phyloP scores from a whole-genome alignment of 2,888 invertebrate species.

The Kryphioiulus occultus region DNA sequence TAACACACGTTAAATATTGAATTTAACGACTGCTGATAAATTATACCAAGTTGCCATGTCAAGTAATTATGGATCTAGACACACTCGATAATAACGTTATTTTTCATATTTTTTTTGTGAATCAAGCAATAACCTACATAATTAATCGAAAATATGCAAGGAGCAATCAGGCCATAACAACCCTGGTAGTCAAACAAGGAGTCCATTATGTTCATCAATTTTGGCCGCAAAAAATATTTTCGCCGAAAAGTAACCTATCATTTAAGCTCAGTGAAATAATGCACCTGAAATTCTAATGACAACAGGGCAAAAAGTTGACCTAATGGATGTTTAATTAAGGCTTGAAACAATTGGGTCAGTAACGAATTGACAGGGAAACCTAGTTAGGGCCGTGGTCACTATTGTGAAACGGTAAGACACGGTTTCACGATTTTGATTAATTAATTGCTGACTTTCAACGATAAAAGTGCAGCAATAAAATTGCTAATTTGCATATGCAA shows the following conservation, averaged over 20 bases:
- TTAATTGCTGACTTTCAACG: neutral
- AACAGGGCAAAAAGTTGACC: neutral
- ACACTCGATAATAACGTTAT: neutral
- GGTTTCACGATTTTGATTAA: neutral
- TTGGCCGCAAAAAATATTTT: neutral
- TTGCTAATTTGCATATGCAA: neutral
- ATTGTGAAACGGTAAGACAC: neutral
- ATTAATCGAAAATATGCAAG: neutral
- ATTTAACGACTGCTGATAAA: neutral
- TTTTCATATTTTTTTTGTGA: neutral
- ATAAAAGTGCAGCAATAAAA: too few relatives aligned
- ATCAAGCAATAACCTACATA: conserved; percentile 19
- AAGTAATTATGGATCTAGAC: neutral
- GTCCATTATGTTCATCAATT: neutral
- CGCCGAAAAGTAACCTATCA: conserved; percentile 1
- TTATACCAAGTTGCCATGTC: neutral
- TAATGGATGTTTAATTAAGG: neutral
- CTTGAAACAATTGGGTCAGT: neutral
- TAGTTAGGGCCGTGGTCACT: neutral
- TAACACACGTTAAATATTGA: neutral
- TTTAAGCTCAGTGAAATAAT: neutral
- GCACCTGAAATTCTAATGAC: conserved; percentile 35
- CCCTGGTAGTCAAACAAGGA: neutral
- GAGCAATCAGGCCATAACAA: conserved; percentile 26
- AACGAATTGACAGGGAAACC: neutral